Evolutionary conservation across 2,797 vertebrate genomes (phyloP), one percentile per base, ranked within the genome.

Genomic region (Malacoctenus gilli): DNA sequence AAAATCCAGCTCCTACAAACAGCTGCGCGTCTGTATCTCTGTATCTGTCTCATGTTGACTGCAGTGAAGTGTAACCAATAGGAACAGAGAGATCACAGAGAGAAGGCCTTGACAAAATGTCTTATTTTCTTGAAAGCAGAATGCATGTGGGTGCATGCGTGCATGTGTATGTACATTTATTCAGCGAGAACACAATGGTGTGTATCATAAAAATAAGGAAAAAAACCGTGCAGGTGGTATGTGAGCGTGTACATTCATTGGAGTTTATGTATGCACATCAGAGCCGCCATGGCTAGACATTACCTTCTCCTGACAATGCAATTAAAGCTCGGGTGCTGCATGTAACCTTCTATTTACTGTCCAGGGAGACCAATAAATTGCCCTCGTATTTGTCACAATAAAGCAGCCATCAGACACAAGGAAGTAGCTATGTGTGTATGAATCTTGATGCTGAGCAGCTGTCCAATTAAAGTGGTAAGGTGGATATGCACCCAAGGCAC

Each of bases 341-440:
- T 83, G 80, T 88, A 90, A 88, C 87, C 86, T 89, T 90, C 85
- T 85, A 83, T 89, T 91, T 86, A 87, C 84, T 88, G 80, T 90
- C 88, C 89, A 75, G 75, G 67, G 86, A 87, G 85, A 91, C 85
- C 89, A 87, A 88, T 90, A 91, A 89, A 89, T 87, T 87, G 81
- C 68, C 82, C 75, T 75, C 70, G 74, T 81, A 88, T 89, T 90
- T 87, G 86, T 90, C 88, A 90, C 85, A 86, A 84, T 87, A 83
- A 90, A 90, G 77, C 62, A 85, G 77, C 84, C 82, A 87, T 82
- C 85, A 85, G 75, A 79, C 72, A 75, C 81, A 79, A 79, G 72
- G 72, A 85, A 64, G 72, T 77, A 46, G 72, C 64, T 82, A 78
- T 72, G 69, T 74, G 75, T 79, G 77, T 72, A 53, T 79, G 82